Conservation (phyloP, 2,113 vertebrate species). For the Melospiza melodia region DNA sequence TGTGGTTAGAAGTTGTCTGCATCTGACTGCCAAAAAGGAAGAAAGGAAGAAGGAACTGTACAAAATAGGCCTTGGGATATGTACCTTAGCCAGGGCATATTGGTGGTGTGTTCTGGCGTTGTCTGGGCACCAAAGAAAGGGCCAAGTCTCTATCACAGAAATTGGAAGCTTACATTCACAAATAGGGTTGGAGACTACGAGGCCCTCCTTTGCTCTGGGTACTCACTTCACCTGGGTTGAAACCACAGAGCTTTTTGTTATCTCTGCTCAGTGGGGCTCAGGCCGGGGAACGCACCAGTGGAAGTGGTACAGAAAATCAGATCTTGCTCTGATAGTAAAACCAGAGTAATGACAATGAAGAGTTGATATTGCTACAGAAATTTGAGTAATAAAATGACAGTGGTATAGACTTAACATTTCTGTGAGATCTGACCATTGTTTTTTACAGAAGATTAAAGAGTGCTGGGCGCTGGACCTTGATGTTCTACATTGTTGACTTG, state of each 20-base stretch:
- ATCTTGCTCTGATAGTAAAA: neutral
- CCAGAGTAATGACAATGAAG: neutral
- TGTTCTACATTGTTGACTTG: neutral
- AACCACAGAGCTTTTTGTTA: neutral
- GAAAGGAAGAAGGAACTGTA: neutral
- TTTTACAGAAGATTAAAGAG: neutral
- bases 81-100: fast-evolving
- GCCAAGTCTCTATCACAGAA: neutral
- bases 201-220: neutral
- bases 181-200: neutral
- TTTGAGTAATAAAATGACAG: neutral
- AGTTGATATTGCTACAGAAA: neutral
- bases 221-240: neutral
- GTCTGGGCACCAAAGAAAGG: neutral
- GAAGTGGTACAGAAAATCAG: neutral
- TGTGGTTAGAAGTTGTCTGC: neutral
- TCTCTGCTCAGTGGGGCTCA: neutral
- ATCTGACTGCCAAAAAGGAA: neutral
- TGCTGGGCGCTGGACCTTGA: neutral
- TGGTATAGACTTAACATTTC: neutral
- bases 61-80: neutral
- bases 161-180: neutral
- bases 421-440: neutral
- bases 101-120: neutral
- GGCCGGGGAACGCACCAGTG: neutral